These are phyloP conservation scores for Gryllus longicercus DNA, from an alignment of 2,888 invertebrate genomes.

Conservation along the genomic window DNA sequence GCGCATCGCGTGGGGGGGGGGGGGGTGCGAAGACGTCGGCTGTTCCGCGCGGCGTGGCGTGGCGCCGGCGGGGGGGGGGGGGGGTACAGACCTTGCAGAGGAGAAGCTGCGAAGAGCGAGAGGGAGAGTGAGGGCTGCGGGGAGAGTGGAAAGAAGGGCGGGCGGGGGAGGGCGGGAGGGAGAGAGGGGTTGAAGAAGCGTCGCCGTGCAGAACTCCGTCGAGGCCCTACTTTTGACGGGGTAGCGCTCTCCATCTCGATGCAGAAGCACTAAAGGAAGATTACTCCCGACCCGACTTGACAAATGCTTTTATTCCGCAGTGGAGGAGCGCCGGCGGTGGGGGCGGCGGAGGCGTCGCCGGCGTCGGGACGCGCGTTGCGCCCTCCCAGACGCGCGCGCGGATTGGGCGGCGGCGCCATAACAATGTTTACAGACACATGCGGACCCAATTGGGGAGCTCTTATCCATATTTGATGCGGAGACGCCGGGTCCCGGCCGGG, in stretches of 20 bases:
- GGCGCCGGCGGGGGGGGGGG: not conserved
- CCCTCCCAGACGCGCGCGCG: not conserved
- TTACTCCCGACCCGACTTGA: slow-evolving; percentile 30
- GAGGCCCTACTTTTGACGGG: slow-evolving; percentile 26
- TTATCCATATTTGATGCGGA: slow-evolving; percentile 17
- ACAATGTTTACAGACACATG: slow-evolving; percentile 17
- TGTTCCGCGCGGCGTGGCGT: not conserved
- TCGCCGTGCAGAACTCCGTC: not conserved
- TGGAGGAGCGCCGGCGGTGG: slow-evolving; percentile 22
- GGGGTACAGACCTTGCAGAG: not conserved
- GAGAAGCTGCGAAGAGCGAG: not conserved
- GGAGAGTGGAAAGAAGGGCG: not conserved
- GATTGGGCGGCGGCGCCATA: not conserved
- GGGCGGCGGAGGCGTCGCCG: too few species aligned
- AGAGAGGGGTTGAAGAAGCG: too few species aligned
- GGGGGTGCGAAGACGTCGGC: too few species aligned
- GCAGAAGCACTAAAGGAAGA: slow-evolving; percentile 34
- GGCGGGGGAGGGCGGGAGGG: not conserved
- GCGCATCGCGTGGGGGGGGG: too few species aligned
- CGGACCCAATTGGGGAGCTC: slow-evolving; percentile 6
- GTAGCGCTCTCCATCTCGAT: slow-evolving; percentile 21
- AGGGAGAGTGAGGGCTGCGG: not conserved
- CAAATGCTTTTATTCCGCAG: slow-evolving; percentile 36
- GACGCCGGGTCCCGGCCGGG: not conserved
- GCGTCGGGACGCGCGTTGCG: too few species aligned